These are phyloP conservation scores for Thunnus thynnus DNA, from an alignment of 2,113 vertebrate genomes.

Conservation along the genomic window DNA sequence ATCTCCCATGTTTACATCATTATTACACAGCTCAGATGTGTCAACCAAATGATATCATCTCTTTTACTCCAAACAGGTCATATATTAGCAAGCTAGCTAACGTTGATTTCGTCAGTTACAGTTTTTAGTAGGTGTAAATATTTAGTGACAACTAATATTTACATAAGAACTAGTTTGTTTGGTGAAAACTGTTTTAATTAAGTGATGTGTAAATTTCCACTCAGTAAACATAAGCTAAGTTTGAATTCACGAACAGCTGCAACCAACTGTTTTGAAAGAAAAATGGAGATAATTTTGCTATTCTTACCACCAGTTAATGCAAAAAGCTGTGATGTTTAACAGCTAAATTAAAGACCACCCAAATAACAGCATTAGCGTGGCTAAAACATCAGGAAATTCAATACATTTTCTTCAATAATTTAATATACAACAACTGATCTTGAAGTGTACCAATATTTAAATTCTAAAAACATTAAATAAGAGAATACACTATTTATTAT, in stretches of 20 bases:
- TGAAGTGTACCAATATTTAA: constrained; percentile 29
- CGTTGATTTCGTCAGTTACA: no score
- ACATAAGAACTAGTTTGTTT: background rate
- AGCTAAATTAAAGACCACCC: background rate
- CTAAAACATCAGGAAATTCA: constrained; percentile 35
- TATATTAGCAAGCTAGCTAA: background rate
- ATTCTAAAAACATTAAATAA: background rate
- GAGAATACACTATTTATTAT: constrained; percentile 15
- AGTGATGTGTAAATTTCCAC: background rate
- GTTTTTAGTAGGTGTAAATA: background rate
- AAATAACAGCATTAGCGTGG: constrained; percentile 27
- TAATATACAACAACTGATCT: background rate
- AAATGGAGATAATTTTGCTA: background rate
- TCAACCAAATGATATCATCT: background rate
- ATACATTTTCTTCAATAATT: constrained; percentile 1
- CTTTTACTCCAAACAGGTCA: background rate
- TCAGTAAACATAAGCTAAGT: background rate
- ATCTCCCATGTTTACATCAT: background rate
- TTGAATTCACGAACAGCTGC: constrained; percentile 7
- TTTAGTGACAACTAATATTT: background rate
- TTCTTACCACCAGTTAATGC: background rate
- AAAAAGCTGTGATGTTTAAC: background rate
- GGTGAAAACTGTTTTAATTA: background rate
- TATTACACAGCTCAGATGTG: background rate
- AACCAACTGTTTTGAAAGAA: no score